Conservation (phyloP, 1,140 invertebrate genomes). For the Copidosoma floridanum region DNA sequence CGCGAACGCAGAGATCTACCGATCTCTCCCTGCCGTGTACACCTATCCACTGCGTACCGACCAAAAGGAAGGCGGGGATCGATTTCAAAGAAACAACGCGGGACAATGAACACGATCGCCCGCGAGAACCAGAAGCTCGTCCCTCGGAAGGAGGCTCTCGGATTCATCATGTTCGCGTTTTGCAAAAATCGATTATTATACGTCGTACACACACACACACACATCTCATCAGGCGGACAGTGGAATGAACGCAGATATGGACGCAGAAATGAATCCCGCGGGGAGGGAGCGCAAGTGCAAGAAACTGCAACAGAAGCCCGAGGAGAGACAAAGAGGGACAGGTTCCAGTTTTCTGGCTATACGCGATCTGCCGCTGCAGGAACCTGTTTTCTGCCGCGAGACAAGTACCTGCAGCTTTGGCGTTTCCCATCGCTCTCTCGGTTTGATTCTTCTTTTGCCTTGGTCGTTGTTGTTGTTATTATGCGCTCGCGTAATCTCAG, state of each 20-base stretch:
- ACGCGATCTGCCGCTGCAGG: background rate
- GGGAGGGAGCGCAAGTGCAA: conserved; percentile 2
- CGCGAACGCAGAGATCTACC: conserved; percentile 3
- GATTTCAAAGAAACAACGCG: too few relatives aligned
- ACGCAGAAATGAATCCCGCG: conserved; percentile 5
- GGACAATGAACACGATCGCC: too few relatives aligned
- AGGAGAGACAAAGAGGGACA: conserved; percentile 15
- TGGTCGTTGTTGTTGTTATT: too few relatives aligned
- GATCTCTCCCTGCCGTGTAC: too few relatives aligned
- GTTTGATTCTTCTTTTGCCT: background rate
- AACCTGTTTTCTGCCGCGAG: conserved; percentile 19
- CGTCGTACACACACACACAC: background rate
- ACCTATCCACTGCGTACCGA: too few relatives aligned
- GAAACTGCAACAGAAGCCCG: background rate
- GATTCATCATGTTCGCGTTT: too few relatives aligned
- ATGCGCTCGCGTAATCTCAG: background rate
- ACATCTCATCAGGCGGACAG: too few relatives aligned
- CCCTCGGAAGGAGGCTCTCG: too few relatives aligned
- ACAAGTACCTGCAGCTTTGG: too few relatives aligned
- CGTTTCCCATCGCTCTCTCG: background rate
- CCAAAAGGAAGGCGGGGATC: too few relatives aligned
- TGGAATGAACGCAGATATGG: too few relatives aligned
- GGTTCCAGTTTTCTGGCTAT: conserved; percentile 20
- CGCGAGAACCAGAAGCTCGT: background rate
- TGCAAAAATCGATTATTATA: too few relatives aligned